phyloP scores from a whole-genome alignment of 2,797 vertebrate genomes.

The Diglossa cyanea region DNA sequence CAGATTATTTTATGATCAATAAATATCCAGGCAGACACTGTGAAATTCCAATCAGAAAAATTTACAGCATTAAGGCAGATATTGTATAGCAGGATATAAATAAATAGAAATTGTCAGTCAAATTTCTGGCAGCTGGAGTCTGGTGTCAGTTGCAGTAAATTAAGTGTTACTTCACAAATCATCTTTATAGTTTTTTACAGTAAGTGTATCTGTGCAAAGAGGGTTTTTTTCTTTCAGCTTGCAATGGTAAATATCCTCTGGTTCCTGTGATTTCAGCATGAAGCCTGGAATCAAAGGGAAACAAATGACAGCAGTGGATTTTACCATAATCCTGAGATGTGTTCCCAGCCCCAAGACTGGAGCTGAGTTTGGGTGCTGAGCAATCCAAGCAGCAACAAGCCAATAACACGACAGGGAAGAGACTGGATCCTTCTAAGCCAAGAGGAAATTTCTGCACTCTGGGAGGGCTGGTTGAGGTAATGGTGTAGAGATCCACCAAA shows the following conservation, averaged over 20 bases:
- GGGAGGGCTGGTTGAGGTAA: background rate
- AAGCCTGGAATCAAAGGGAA: background rate
- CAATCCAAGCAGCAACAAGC: background rate
- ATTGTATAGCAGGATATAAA: conserved; percentile 73
- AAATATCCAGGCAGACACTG: conserved; percentile 64
- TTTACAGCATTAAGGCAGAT: conserved; percentile 72
- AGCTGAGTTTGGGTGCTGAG: background rate
- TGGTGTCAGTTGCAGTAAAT: conserved; percentile 64
- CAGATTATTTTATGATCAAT: conserved; percentile 60
- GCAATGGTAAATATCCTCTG: background rate
- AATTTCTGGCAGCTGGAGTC: conserved; percentile 63
- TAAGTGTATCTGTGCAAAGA: conserved; percentile 4
- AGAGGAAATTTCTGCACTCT: background rate
- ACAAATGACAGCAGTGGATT: background rate
- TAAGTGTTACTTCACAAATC: conserved; percentile 70
- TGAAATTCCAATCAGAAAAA: conserved; percentile 76
- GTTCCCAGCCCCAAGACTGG: background rate
- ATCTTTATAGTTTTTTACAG: conserved; percentile 56
- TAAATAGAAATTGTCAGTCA: conserved; percentile 77
- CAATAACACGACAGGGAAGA: background rate
- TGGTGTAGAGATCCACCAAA: background rate
- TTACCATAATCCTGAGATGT: background rate
- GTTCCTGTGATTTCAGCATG: background rate
- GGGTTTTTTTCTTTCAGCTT: background rate
- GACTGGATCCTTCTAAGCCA: background rate